A percentile compares a stretch with the other conserved stretches of the same genome.
Evolutionary conservation across 2,797 vertebrate genomes (phyloP).

Genomic region (Centroberyx gerrardi): DNA sequence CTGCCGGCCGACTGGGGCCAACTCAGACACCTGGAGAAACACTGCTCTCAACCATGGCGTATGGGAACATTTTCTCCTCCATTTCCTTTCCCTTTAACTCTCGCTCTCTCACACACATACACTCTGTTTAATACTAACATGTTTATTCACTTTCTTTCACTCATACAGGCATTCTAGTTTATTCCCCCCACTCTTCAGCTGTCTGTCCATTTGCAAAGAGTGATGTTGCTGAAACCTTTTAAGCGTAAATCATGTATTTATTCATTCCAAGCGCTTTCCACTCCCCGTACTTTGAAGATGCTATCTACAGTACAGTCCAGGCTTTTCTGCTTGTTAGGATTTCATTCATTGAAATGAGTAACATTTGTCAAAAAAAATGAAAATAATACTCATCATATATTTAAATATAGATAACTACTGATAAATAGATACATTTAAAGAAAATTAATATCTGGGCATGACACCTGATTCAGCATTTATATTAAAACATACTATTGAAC

Average conservation of each 20-base stretch:
- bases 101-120: conserved; percentile 43
- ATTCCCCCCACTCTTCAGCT: neutral
- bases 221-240: conserved; percentile 5
- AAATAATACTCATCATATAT: neutral
- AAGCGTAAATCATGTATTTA: neutral
- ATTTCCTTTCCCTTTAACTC: conserved; percentile 66
- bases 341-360: conserved; percentile 16
- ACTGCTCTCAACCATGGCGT: conserved; percentile 71
- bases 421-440: neutral
- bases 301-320: neutral
- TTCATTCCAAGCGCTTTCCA: conserved; percentile 8
- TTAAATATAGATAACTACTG: neutral
- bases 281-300: neutral
- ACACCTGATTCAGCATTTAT: neutral
- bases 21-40: conserved; percentile 84
- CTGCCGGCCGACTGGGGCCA: conserved; percentile 51
- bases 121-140: conserved; percentile 42
- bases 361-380: neutral
- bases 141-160: conserved; percentile 50
- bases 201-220: neutral
- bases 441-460: too few relatives aligned
- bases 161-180: conserved; percentile 31
- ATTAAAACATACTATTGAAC: neutral
- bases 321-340: neutral
- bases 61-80: conserved; percentile 76